A percentile compares a stretch with the other conserved stretches of the same genome.
Conservation (phyloP, 2,797 vertebrate genomes). For the Danionella dracula region DNA sequence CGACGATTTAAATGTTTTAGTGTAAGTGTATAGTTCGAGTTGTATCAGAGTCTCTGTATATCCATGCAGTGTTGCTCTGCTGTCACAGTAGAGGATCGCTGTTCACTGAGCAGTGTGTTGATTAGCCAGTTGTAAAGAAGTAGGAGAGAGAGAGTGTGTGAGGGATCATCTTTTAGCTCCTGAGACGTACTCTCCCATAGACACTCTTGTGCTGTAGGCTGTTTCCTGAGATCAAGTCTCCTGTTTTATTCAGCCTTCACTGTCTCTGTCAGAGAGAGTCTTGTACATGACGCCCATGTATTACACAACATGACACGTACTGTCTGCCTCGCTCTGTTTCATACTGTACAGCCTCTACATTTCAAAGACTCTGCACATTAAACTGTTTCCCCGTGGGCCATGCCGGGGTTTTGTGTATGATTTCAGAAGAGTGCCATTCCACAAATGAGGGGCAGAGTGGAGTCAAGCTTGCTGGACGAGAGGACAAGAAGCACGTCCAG, state of each 20-base stretch:
- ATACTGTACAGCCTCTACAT: not conserved
- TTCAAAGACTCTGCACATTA: constrained; percentile 10
- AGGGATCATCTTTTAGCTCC: constrained; percentile 41
- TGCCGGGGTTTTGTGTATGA: constrained; percentile 7
- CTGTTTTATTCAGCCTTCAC: constrained; percentile 36
- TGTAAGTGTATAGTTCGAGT: not conserved
- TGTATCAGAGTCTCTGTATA: not conserved
- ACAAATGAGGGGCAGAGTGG: constrained; percentile 23
- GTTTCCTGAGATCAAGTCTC: constrained; percentile 45
- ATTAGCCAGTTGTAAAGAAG: constrained; percentile 61
- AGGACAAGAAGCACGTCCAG: not conserved
- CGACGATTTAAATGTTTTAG: no score
- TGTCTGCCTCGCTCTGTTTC: not conserved
- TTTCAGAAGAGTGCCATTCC: constrained; percentile 43
- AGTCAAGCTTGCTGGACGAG: constrained; percentile 11
- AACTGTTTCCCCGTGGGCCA: constrained; percentile 2
- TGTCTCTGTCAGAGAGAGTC: constrained; percentile 12
- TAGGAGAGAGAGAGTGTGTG: constrained; percentile 59
- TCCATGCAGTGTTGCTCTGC: not conserved
- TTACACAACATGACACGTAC: constrained; percentile 9
- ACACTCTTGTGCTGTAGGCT: constrained; percentile 37
- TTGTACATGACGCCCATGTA: not conserved
- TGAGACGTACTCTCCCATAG: not conserved
- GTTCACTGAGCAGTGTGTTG: constrained; percentile 68
- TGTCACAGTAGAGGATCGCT: constrained; percentile 53